phyloP scores from a whole-genome alignment of 92 coral and sea anemone genomes.

The Zoanthus gigantus region DNA sequence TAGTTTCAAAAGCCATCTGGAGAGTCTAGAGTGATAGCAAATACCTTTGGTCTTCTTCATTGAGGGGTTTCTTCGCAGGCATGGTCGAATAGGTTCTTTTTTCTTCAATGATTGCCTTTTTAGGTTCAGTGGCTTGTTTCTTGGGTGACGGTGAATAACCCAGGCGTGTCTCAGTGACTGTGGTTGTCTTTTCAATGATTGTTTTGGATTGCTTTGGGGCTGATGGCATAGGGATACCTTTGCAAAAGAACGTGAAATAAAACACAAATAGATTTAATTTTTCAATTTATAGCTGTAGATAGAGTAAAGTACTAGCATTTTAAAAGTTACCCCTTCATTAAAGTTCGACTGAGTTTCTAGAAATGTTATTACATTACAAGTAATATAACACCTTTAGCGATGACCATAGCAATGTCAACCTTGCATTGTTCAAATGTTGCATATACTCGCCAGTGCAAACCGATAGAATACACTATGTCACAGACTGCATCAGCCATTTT shows the following conservation, averaged over 20 bases:
- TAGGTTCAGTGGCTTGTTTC: constrained; percentile 61
- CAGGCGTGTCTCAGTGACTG: constrained; percentile 49
- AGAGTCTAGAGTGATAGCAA: too few relatives aligned
- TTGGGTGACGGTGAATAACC: constrained; percentile 64
- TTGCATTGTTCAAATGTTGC: not conserved
- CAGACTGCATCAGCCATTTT: too few relatives aligned
- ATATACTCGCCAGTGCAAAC: not conserved
- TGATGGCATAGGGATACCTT: constrained; percentile 40
- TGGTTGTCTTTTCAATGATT: constrained; percentile 60
- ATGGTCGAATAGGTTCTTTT: constrained; percentile 65
- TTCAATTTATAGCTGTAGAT: not conserved
- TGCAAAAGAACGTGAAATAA: not conserved
- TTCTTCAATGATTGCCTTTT: constrained; percentile 69
- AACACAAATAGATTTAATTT: not conserved
- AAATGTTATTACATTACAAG: not conserved
- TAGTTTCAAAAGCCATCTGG: too few relatives aligned
- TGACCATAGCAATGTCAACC: not conserved
- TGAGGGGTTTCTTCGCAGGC: constrained; percentile 62
- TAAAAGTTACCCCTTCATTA: not conserved
- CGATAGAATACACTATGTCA: not conserved
- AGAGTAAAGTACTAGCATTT: not conserved
- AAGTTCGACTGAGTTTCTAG: not conserved
- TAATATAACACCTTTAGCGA: not conserved
- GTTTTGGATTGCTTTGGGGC: constrained; percentile 47
- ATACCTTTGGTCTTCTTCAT: constrained; percentile 65